Evolutionary conservation across 2,888 invertebrate genomes (phyloP).

Genomic region (Platynereis dumerilii): DNA sequence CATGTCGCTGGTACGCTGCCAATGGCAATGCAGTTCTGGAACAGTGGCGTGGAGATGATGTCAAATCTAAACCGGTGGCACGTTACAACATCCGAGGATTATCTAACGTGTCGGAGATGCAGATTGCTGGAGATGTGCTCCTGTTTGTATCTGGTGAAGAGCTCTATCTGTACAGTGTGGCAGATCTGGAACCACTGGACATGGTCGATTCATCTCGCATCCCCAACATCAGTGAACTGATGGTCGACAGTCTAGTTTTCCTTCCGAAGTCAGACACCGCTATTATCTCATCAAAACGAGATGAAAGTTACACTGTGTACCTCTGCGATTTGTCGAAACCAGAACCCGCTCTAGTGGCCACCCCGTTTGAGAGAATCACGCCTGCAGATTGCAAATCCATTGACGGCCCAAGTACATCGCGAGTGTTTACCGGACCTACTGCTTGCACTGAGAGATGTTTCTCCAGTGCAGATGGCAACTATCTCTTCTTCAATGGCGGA

Average conservation of each 20-base stretch:
- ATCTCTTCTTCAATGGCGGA: constrained; percentile 29
- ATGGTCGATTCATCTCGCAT: constrained; percentile 5
- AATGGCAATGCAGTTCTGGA: constrained; percentile 15
- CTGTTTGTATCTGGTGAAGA: constrained; percentile 24
- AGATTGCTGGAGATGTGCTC: constrained; percentile 7
- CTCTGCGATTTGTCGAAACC: constrained; percentile 7
- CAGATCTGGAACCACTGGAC: constrained; percentile 14
- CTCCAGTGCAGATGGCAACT: constrained; percentile 28
- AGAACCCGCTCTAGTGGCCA: constrained; percentile 12
- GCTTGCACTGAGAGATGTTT: constrained; percentile 18
- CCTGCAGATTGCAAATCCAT: neutral
- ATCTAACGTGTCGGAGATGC: constrained; percentile 12
- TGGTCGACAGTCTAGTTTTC: constrained; percentile 24
- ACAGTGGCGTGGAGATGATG: constrained; percentile 9
- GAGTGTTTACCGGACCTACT: constrained; percentile 20
- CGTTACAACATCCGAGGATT: constrained; percentile 19
- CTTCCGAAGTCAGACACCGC: constrained; percentile 28
- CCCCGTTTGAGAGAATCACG: constrained; percentile 17
- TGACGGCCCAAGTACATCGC: neutral
- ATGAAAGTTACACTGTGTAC: constrained; percentile 8
- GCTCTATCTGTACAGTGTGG: constrained; percentile 20
- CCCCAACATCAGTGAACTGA: constrained; percentile 16
- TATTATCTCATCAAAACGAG: constrained; percentile 13
- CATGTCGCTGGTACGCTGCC: constrained; percentile 18
- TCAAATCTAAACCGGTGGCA: constrained; percentile 1